Percentiles rank a stretch among this genome's conserved stretches.
Conservation (phyloP, 2,797 vertebrate species). For the Danio albolineatus region DNA sequence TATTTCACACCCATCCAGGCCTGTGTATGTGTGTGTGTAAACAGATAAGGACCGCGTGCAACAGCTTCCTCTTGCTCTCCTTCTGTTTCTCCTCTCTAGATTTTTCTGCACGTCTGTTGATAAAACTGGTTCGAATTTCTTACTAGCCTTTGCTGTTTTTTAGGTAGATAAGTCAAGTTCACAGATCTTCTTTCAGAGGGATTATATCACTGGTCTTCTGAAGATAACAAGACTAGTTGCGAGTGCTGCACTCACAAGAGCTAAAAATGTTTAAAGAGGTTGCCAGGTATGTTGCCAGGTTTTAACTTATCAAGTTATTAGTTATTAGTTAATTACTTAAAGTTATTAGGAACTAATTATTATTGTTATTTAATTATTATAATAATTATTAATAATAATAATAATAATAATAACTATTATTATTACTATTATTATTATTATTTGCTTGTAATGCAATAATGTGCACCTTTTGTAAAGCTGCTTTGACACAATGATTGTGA, state of each 20-base stretch:
- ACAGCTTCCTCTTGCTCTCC: background rate
- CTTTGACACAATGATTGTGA: too few species aligned
- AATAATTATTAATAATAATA: too few species aligned
- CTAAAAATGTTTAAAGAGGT: background rate
- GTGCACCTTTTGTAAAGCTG: too few species aligned
- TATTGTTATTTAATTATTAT: too few species aligned
- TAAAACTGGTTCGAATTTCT: slow-evolving; percentile 8
- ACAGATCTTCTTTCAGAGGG: background rate
- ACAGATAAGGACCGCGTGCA: slow-evolving; percentile 39
- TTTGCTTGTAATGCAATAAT: too few species aligned
- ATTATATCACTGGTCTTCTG: slow-evolving; percentile 9
- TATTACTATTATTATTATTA: too few species aligned
- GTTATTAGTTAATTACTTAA: too few species aligned
- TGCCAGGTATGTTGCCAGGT: background rate
- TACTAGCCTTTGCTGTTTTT: background rate
- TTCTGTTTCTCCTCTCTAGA: slow-evolving; percentile 2
- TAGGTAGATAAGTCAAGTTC: slow-evolving; percentile 6
- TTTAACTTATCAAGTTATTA: too few species aligned
- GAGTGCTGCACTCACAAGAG: background rate
- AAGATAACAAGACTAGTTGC: slow-evolving; percentile 24
- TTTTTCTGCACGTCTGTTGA: slow-evolving; percentile 11
- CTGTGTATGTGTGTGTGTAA: slow-evolving; percentile 9
- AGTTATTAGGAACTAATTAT: too few species aligned
- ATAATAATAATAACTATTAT: too few species aligned
- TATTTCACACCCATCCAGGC: slow-evolving; percentile 10